Conservation (phyloP, 2,113 vertebrate species). For the Polypterus senegalus region DNA sequence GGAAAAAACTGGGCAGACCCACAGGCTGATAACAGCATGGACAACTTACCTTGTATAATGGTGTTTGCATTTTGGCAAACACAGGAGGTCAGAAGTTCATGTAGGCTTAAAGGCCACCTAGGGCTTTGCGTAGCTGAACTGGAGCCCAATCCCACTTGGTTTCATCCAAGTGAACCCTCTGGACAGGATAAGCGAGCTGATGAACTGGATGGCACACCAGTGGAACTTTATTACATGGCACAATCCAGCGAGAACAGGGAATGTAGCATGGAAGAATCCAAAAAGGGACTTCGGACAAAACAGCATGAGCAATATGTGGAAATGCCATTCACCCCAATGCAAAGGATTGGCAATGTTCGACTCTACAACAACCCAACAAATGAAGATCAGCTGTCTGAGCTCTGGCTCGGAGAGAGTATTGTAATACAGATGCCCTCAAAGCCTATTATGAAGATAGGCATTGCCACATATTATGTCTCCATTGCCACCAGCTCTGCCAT, state of each 20-base stretch:
- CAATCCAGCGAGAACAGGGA: conserved; percentile 46
- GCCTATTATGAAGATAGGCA: conserved; percentile 58
- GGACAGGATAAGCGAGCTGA: conserved; percentile 50
- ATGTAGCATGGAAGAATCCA: conserved; percentile 37
- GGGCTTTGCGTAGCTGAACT: conserved; percentile 71
- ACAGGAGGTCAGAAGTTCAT: conserved; percentile 64
- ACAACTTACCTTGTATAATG: conserved; percentile 66
- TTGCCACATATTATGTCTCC: conserved; percentile 70
- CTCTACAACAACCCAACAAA: conserved; percentile 60
- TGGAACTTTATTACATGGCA: conserved; percentile 76
- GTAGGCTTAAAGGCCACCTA: conserved; percentile 51
- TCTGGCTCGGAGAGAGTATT: conserved; percentile 65
- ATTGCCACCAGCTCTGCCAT: conserved; percentile 60
- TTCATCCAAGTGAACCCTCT: conserved; percentile 47
- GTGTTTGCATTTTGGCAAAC: conserved; percentile 79
- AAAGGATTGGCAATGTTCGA: conserved; percentile 75
- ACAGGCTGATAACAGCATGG: conserved; percentile 27
- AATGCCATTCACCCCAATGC: conserved; percentile 58
- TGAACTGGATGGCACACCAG: conserved; percentile 51
- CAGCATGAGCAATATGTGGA: conserved; percentile 44
- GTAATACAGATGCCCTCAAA: conserved; percentile 58
- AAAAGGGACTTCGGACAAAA: conserved; percentile 34
- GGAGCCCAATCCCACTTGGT: conserved; percentile 58
- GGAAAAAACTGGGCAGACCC: conserved; percentile 67
- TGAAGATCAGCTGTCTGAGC: conserved; percentile 53